Conservation (phyloP, 2,797 vertebrate genomes). For the Merluccius polli region DNA sequence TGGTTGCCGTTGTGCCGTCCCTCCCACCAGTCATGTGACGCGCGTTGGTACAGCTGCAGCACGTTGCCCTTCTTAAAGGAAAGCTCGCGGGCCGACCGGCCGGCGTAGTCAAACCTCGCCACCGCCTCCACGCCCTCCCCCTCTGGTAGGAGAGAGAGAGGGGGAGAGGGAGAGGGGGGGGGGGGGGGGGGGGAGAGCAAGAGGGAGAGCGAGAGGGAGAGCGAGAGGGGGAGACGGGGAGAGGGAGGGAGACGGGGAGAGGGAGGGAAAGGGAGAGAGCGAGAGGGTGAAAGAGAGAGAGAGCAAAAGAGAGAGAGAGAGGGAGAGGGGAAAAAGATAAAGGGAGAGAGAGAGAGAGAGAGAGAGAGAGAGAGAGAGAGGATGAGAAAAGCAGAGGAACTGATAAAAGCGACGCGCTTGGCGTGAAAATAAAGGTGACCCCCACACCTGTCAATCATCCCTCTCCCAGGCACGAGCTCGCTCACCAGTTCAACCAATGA, state of each 20-base stretch:
- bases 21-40: slow-evolving; percentile 99
- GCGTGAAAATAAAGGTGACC: slow-evolving; percentile 37
- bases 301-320: slow-evolving; percentile 4
- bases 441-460: slow-evolving; percentile 46
- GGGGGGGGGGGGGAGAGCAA: neutral
- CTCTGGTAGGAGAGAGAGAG: slow-evolving; percentile 66
- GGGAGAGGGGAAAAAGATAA: neutral
- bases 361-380: neutral
- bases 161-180: neutral
- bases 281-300: neutral
- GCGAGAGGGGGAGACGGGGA: neutral
- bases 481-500: slow-evolving; percentile 34
- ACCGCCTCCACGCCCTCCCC: slow-evolving; percentile 93
- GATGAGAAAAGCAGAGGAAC: slow-evolving; percentile 25
- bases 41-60: slow-evolving; percentile 91
- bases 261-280: slow-evolving; percentile 17
- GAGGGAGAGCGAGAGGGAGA: slow-evolving; percentile 3
- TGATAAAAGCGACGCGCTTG: neutral
- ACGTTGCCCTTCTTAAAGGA: slow-evolving; percentile 97
- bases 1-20: slow-evolving; percentile 89
- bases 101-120: slow-evolving; percentile 94
- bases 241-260: neutral
- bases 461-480: slow-evolving; percentile 30
- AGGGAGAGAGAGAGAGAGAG: neutral
- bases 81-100: slow-evolving; percentile 91